Evolutionary conservation across 2,888 invertebrate genomes (phyloP).

Genomic region (Apamea epomidion): DNA sequence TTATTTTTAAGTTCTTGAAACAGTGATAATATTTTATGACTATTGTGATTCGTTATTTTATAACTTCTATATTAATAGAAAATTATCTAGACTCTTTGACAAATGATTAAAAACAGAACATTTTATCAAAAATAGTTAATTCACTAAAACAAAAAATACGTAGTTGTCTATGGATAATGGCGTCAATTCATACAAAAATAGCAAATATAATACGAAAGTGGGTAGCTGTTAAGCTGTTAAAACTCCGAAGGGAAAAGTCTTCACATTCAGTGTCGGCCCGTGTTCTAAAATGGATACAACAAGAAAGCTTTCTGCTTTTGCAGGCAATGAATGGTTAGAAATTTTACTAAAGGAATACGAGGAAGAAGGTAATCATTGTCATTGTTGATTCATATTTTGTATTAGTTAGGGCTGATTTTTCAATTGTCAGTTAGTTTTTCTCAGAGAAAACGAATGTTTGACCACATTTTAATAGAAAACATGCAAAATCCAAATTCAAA

Average conservation of each 20-base stretch:
- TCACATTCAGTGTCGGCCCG: slow-evolving; percentile 15
- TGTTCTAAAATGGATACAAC: slow-evolving; percentile 49
- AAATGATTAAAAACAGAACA: slow-evolving; percentile 1
- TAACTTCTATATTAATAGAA: neutral
- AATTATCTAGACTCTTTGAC: neutral
- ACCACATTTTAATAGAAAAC: neutral
- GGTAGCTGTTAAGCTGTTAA: slow-evolving; percentile 31
- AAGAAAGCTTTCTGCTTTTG: slow-evolving; percentile 22
- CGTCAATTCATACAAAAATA: slow-evolving; percentile 25
- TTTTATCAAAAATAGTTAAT: neutral
- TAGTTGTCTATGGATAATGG: slow-evolving; percentile 50
- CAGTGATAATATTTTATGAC: neutral
- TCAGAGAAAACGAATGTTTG: neutral
- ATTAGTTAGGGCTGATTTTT: neutral
- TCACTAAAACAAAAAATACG: neutral
- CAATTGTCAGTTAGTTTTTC: neutral
- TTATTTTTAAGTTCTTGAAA: slow-evolving; percentile 3
- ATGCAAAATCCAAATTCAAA: neutral
- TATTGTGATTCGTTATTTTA: neutral
- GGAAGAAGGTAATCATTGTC: slow-evolving; percentile 67
- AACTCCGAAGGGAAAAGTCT: slow-evolving; percentile 23
- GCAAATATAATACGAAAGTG: slow-evolving; percentile 47
- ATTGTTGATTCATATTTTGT: neutral
- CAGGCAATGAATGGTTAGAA: slow-evolving; percentile 65
- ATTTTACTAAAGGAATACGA: slow-evolving; percentile 67